Evolutionary conservation across 2,888 invertebrate genomes (phyloP), one percentile per base, ranked within the genome.

Genomic region (Cancer borealis): DNA sequence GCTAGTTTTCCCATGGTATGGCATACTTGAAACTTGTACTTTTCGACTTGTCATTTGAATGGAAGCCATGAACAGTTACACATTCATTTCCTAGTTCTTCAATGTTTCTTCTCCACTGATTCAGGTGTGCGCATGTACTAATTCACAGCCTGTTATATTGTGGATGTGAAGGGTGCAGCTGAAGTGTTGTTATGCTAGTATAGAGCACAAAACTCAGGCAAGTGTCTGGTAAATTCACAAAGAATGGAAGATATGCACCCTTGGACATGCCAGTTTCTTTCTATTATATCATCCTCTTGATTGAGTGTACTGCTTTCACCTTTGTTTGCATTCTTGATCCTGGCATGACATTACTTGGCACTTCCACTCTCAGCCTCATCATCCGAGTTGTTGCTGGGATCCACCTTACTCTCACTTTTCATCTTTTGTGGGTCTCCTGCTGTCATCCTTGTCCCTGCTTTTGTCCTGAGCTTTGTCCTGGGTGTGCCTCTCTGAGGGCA

Each of bases 401-500:
- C 88, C 30, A n/a, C 49, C 47, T 90, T 92, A 30, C n/a, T 91
- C 6, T 94, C 94, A 92, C 14, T 92, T 92, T 90, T 94, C 91
- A 60, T 92, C 92, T 87, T 94, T 89, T 54, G 94, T 94, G 89
- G 92, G 92, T 94, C 94, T 84, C 84, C 84, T 84, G 54, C 46
- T 49, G 84, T 92, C 92, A 30, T 92, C 90, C 90, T 94, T 92
- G 39, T 92, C 90, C 84, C 92, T 84, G 66, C 66, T n/a, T 47
- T 92, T 90, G 94, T 94, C 92, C 94, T 89, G 87, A 92, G 94
- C 79, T 92, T 92, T 90, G 92, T 92, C 92, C 88, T 94, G 90
- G 92, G 92, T 90, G 54, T 94, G 84, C 60, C 89, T 94, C 94
- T 92, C 92, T 92, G 94, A 60, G 87, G 92, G 94, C 92, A 94